Evolutionary conservation across 2,888 invertebrate species (phyloP), one percentile per base, ranked within the genome.

Genomic region (Psylliodes chrysocephalus): DNA sequence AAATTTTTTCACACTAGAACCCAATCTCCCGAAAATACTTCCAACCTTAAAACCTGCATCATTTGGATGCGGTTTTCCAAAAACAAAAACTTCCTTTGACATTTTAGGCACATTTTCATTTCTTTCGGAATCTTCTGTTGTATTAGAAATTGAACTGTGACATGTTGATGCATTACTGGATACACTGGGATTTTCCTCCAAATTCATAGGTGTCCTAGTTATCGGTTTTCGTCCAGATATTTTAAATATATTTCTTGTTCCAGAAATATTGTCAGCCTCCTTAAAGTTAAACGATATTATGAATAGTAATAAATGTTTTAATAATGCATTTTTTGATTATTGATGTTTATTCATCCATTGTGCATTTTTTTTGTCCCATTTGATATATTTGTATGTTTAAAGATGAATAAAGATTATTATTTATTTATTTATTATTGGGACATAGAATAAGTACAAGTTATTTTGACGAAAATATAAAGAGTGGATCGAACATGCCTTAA

Each of bases 1-100:
- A 59, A 77, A 63, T 56, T 65, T 73, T 61, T 72, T 73, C 22
- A 77, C 64, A 8, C 70, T 69, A n/a, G 67, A 63, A 19, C 73
- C 70, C 15, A 77, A 61, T 17, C 68, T 69, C 10, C 69, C 70
- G 51, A 76, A 71, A 54, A 77, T 61, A 33, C 60, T 73, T 14
- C 71, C 66, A 15, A 77, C 47, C 60, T 64, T 73, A 46, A 70
- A 71, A 33, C 64, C 60, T 40, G 62, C 57, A 33, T 67, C 64
- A 47, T 59, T 61, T 3, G 67, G 63, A 17, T 67, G 64, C 7
- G 70, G 65, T 60, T 55, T 66, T 22, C 75, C 75, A 61, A 74
- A 75, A 10, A 73, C 65, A 66, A 71, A 74, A 3, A 75, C 30
- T 12, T 74, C 72, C 33, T 64, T 72, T 1, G 63, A 62, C 22